Conservation (phyloP, 1,140 invertebrate species). For the Drosophila sturtevanti region DNA sequence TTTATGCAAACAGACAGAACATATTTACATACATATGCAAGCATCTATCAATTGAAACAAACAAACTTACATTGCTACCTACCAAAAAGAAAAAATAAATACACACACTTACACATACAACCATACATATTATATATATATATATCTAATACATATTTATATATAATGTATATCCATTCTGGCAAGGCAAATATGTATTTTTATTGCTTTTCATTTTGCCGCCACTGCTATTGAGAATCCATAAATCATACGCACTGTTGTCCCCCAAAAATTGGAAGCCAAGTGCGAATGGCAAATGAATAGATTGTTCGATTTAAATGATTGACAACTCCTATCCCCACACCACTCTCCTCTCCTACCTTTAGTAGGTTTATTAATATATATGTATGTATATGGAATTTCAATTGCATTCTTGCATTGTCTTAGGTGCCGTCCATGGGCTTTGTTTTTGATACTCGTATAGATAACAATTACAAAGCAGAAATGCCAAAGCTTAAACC, state of each 20-base stretch:
- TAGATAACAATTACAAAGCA: slow-evolving; percentile 45
- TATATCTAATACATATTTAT: slow-evolving; percentile 19
- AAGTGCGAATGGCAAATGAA: slow-evolving; percentile 40
- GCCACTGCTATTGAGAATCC: slow-evolving; percentile 40
- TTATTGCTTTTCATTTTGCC: slow-evolving; percentile 69
- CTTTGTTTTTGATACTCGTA: slow-evolving; percentile 66
- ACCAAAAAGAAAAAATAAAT: not conserved
- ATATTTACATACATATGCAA: slow-evolving; percentile 62
- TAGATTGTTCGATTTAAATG: slow-evolving; percentile 26
- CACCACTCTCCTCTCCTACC: too few relatives aligned
- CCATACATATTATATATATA: slow-evolving; percentile 23
- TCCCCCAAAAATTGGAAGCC: slow-evolving; percentile 43
- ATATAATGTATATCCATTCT: slow-evolving; percentile 41
- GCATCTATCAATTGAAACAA: slow-evolving; percentile 64
- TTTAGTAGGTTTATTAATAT: not conserved
- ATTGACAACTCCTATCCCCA: not conserved
- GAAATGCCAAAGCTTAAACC: slow-evolving; percentile 57
- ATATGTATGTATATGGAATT: not conserved
- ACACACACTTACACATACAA: slow-evolving; percentile 9
- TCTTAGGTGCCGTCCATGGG: slow-evolving; percentile 81
- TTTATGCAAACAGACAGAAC: slow-evolving; percentile 37
- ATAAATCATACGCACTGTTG: slow-evolving; percentile 72
- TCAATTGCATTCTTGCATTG: slow-evolving; percentile 50
- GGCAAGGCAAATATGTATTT: slow-evolving; percentile 73
- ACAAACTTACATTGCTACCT: slow-evolving; percentile 33